phyloP scores from a whole-genome alignment of 2,113 vertebrate genomes.

The Clinocottus analis region DNA sequence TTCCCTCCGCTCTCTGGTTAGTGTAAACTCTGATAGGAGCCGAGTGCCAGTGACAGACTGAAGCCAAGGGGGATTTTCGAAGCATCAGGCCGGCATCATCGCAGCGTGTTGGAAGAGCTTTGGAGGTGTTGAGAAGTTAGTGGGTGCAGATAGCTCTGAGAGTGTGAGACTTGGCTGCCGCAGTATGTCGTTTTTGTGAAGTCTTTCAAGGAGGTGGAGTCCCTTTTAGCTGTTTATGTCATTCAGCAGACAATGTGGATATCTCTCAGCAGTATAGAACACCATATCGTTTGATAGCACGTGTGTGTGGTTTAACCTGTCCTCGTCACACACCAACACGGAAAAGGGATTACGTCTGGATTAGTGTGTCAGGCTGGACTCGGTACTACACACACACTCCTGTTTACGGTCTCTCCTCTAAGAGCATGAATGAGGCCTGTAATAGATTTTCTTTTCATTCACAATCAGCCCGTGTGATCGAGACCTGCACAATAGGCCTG shows the following conservation, averaged over 20 bases:
- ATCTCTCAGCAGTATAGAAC: not conserved
- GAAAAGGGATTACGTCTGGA: constrained; percentile 49
- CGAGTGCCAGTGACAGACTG: constrained; percentile 49
- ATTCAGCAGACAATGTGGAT: not conserved
- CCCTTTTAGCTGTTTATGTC: not conserved
- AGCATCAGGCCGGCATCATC: constrained; percentile 10
- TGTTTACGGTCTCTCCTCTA: constrained; percentile 21
- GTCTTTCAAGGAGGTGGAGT: not conserved
- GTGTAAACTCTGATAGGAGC: constrained; percentile 53
- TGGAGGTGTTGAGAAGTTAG: constrained; percentile 33
- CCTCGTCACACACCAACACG: constrained; percentile 18
- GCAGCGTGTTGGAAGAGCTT: constrained; percentile 13
- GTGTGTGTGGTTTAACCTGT: constrained; percentile 8
- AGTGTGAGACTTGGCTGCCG: not conserved
- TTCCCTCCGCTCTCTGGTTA: constrained; percentile 37
- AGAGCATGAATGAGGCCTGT: constrained; percentile 53
- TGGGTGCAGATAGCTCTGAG: constrained; percentile 28
- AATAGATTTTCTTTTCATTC: constrained; percentile 62
- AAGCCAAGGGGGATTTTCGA: constrained; percentile 39
- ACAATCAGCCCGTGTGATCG: constrained; percentile 55
- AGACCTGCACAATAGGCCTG: constrained; percentile 17
- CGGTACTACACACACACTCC: not conserved
- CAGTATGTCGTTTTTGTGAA: not conserved
- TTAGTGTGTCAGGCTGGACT: constrained; percentile 35
- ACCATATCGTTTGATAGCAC: not conserved